Percentiles rank a stretch among this genome's conserved stretches.
These are phyloP conservation scores for Helicoverpa armigera DNA, from an alignment of 1,140 invertebrate genomes.

Conservation along the genomic window DNA sequence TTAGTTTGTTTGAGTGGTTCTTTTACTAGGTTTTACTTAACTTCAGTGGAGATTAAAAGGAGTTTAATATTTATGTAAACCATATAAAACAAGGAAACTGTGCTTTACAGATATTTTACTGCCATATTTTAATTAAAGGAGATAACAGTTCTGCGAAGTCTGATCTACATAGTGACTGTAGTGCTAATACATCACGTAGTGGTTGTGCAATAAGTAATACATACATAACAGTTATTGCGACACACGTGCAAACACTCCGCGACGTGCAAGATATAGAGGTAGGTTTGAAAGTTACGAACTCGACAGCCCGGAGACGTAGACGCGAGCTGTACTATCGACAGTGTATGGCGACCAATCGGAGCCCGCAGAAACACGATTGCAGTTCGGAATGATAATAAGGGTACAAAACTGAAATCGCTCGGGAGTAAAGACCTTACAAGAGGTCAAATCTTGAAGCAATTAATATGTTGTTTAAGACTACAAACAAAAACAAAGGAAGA, in stretches of 20 bases:
- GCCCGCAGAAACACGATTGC: neutral
- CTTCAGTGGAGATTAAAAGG: neutral
- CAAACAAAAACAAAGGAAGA: too few species aligned
- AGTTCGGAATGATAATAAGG: neutral
- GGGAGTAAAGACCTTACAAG: neutral
- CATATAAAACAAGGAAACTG: too few species aligned
- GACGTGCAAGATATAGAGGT: slow-evolving; percentile 21
- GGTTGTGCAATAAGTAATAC: slow-evolving; percentile 43
- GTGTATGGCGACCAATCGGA: neutral
- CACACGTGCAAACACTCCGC: slow-evolving; percentile 33
- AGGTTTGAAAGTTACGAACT: slow-evolving; percentile 21
- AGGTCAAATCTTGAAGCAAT: too few species aligned
- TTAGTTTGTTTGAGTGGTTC: slow-evolving; percentile 10
- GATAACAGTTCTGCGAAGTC: neutral
- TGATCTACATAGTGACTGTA: slow-evolving; percentile 29
- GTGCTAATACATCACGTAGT: slow-evolving; percentile 30
- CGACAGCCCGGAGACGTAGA: neutral
- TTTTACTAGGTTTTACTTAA: slow-evolving; percentile 1
- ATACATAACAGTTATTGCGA: slow-evolving; percentile 40
- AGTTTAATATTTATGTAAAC: too few species aligned
- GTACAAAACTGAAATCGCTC: neutral
- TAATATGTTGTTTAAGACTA: too few species aligned
- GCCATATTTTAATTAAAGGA: neutral
- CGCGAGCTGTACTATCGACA: neutral
- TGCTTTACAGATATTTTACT: too few species aligned